Evolutionary conservation across 1,140 invertebrate species (phyloP), one percentile per base, ranked within the genome.

Genomic region (Ostrea denselamellosa): DNA sequence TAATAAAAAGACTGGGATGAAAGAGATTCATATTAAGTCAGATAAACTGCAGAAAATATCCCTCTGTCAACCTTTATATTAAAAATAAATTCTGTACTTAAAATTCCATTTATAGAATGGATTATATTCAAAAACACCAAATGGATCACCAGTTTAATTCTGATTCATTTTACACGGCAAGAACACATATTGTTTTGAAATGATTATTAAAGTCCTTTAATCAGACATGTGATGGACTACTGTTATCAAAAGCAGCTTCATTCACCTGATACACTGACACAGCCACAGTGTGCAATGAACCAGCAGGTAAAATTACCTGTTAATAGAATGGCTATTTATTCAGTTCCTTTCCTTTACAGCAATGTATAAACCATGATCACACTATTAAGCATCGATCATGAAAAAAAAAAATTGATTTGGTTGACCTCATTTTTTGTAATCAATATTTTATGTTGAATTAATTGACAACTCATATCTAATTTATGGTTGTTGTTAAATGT

Each of bases 351-450:
- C 28, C 68, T 77, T 12, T 34, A 25, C 9, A 77, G 68, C 8
- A 10, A 77, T 34, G 22, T 9, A 22, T 25, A 3, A 19, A 77
- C 25, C 25, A 25, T 34, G 25, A 77, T 62, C 17, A 17, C 7
- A 19, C 17, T 17, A 77, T 77, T 77, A 77, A 14, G 12, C 68
- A 77, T 28, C 10, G 68, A 77, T 77, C 68, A 77, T 34, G 68
- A 77, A 77, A 77, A 25, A 71, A 77, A 77, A 77, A 25, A 71
- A 77, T 62, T 77, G 68, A 77, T 77, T 62, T 4, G 17, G 28
- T 28, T 77, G 68, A 77, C 68, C 68, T 77, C 22, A 44, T 77
- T 77, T 77, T 25, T 71, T 77, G 10, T 77, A 77, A 77, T 34
- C 68, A 77, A 77, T 77, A 10, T 28, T 77, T 7, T 62, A 25